Base-by-base conservation (phyloP, 2,888 invertebrate species). In the Tinea trinotella region DNA sequence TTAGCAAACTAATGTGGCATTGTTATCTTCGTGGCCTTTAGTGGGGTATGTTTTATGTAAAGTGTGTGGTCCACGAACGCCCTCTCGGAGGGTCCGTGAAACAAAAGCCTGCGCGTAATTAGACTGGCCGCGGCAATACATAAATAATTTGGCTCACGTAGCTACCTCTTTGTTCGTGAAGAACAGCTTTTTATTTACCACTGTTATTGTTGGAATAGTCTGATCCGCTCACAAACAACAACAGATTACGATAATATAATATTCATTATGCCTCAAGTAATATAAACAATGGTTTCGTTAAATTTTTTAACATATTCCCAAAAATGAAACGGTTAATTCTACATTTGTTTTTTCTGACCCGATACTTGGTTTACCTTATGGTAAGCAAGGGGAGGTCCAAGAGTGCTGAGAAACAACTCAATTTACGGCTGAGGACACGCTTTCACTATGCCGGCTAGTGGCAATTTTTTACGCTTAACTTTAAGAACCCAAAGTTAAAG, bases 131-230 rank as follows among this genome's bases (percentile, higher is more conserved):
- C 73, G 69, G 82, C 77, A 76, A 84, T 83, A 83, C 83, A 84
- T 84, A 82, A 83, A 82, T 83, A 83, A 84, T 84, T 84, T 83
- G 78, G 77, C 76, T 75, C 83, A 83, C 82, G 83, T 83, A 75
- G 72, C 74, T 70, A 75, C 73, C 74, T 70, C 80, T 83, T 84
- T 84, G 82, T 81, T 80, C 76, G 59, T 58, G 58, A 65, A 67
- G 68, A 72, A 74, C 79, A 75, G 76, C 74, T 78, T 82, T 82
- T 80, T 81, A 82, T 83, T 80, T 79, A 79, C 79, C 72, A 70
- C 40, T 40, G 12, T 40, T 40, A 15, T 12, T 40, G n/a, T 15
- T 13, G 6, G 40, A 40, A 40, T 40, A 40, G 13, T 30, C 12
- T 40, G 40, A 40, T 40, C 46, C 46, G 46, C 46, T 46, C n/a